Evolutionary conservation across 2,113 vertebrate genomes (phyloP), one percentile per base, ranked within the genome.

Genomic region (sheep (Ovis aries)): DNA sequence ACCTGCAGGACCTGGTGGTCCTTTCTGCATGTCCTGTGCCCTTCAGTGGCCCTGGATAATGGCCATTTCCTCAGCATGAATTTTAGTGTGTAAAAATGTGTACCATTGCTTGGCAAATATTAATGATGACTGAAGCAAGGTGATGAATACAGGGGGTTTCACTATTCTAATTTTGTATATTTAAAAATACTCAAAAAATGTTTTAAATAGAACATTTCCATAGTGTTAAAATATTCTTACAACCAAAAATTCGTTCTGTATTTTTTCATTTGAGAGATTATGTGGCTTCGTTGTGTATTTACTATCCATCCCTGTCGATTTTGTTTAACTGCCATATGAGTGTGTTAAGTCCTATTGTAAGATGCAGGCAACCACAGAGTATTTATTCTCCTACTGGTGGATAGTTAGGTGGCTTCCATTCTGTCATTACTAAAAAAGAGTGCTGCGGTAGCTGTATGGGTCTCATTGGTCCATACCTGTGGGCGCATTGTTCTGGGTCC

Each of bases 141-240:
- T 55, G 31, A 74, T 48, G 21, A 36, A 15, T 59, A 82, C 4
- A 31, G 59, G 40, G 33, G 29, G 31, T 86, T 81, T 90, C 10
- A 57, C 57, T 74, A 23, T 40, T 50, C 23, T 71, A 91, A 80
- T 80, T 64, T 23, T 77, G 15, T 85, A 7, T 85, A 21, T 88
- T 95, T 90, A 23, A 91, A 97, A 91, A 16, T 55, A 62, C 10
- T 59, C n/a, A 52, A 59, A 59, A 64, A 45, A 33, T 9, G 10
- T 45, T 74, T 88, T 36, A 16, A 52, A 7, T 53, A 95, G 90
- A 86, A 92, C 5, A 3, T 67, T 74, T 14, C 31, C 48, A 48
- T 64, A 33, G 13, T 12, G 27, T 88, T 71, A 21, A 82, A 57
- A 81, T 64, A 23, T 33, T 85, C 78, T 89, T 64, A 7, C 27